Conservation (phyloP, 2,888 invertebrate species). For the Cybosia mesomella region DNA sequence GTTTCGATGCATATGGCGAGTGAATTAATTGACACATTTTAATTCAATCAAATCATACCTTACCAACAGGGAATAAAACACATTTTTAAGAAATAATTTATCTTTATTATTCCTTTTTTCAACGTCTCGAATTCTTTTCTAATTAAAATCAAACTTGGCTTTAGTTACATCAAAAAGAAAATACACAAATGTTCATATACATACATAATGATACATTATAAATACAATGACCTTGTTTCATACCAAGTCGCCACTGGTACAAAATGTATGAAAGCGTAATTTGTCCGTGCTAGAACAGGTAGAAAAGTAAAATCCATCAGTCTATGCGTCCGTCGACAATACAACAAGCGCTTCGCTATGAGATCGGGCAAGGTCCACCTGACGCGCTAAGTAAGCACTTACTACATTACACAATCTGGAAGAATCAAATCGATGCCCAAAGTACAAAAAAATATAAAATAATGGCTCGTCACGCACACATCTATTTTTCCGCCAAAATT, state of each 20-base stretch:
- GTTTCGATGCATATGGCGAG: too few relatives aligned
- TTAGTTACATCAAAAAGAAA: conserved; percentile 84
- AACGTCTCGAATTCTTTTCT: conserved; percentile 85
- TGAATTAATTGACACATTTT: background rate
- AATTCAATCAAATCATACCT: background rate
- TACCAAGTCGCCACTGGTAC: conserved; percentile 70
- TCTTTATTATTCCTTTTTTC: conserved; percentile 84
- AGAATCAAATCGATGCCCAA: background rate
- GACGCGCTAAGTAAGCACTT: background rate
- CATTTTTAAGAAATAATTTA: conserved; percentile 84
- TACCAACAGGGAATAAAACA: conserved; percentile 72
- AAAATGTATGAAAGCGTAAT: conserved; percentile 59
- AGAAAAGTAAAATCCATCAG: conserved; percentile 63
- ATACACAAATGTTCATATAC: conserved; percentile 81
- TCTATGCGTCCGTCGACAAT: conserved; percentile 64
- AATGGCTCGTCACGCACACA: background rate
- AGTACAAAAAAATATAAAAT: background rate
- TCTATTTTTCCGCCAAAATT: background rate
- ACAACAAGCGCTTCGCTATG: conserved; percentile 63
- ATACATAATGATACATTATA: conserved; percentile 79
- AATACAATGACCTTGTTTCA: conserved; percentile 68
- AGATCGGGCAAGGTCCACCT: conserved; percentile 64
- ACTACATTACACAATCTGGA: conserved; percentile 18
- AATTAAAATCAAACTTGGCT: conserved; percentile 86
- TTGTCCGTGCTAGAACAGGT: conserved; percentile 41